Evolutionary conservation across 23 tunicate species (phyloP).

Genomic region (Trididemnum nubilum): DNA sequence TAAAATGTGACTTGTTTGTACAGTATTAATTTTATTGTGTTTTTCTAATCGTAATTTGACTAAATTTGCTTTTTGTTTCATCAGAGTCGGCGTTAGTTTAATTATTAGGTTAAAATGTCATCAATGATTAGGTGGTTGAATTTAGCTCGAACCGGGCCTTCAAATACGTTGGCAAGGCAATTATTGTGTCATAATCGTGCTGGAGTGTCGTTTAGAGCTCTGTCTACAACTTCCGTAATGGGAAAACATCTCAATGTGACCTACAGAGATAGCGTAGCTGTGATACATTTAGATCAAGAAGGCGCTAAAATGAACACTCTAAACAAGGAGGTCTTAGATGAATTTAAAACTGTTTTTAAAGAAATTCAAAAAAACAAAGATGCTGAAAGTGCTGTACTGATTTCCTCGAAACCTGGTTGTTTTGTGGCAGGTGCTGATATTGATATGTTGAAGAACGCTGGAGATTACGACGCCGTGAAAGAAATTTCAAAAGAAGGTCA

Average conservation of each 20-base stretch:
- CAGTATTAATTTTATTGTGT: no score
- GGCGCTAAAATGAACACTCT: constrained; percentile 78
- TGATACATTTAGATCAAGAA: constrained; percentile 60
- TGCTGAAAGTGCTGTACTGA: constrained; percentile 77
- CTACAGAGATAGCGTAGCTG: constrained; percentile 70
- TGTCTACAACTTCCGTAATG: constrained; percentile 1
- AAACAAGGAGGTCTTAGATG: constrained; percentile 71
- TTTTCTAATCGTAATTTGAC: no score
- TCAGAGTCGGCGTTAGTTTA: no score
- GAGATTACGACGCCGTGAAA: constrained; percentile 45
- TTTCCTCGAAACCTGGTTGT: constrained; percentile 85
- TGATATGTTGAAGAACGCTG: constrained; percentile 81
- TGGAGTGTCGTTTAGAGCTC: no score
- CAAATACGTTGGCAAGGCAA: no score
- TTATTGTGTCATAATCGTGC: no score
- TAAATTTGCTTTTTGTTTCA: no score
- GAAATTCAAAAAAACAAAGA: constrained; percentile 61
- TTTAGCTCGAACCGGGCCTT: no score
- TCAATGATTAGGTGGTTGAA: no score
- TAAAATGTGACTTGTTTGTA: no score
- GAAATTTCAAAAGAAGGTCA: constrained; percentile 74
- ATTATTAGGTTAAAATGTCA: no score
- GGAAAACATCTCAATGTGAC: constrained; percentile 78
- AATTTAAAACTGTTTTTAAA: constrained; percentile 55
- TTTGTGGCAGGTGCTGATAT: constrained; percentile 99